Percentiles rank a stretch among this genome's conserved stretches.
Evolutionary conservation across 2,797 vertebrate genomes (phyloP).

Genomic region (Serranus cabrilla): DNA sequence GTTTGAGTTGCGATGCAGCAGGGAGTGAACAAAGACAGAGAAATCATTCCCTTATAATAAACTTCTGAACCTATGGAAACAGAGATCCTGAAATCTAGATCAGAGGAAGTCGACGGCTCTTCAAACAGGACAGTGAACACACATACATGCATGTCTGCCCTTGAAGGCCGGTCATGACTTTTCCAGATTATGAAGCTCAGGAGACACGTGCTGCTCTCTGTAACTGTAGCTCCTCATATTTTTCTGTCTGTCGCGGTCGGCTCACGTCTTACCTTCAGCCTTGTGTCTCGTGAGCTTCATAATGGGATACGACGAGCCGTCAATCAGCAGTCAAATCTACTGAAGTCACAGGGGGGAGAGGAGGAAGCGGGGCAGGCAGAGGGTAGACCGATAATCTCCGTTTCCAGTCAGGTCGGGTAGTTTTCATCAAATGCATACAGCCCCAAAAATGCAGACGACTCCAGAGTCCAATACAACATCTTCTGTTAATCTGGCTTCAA

Average conservation of each 20-base stretch:
- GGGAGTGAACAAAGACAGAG: not conserved
- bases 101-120: constrained; percentile 14
- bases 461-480: not conserved
- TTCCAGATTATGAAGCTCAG: constrained; percentile 51
- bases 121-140: constrained; percentile 28
- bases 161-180: constrained; percentile 59
- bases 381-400: constrained; percentile 1
- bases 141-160: constrained; percentile 25
- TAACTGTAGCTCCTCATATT: constrained; percentile 39
- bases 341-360: constrained; percentile 20
- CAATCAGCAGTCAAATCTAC: constrained; percentile 47
- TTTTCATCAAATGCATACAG: not conserved
- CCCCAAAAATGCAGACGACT: not conserved
- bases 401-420: not conserved
- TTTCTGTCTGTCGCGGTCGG: constrained; percentile 12
- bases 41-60: not conserved
- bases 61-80: constrained; percentile 2
- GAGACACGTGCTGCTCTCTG: constrained; percentile 27
- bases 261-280: constrained; percentile 37
- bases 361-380: constrained; percentile 30
- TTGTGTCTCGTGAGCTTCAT: constrained; percentile 48
- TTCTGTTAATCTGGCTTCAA: not conserved
- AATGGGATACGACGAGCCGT: constrained; percentile 41
- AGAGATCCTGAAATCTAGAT: not conserved
- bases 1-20: not conserved